Evolutionary conservation across 2,113 vertebrate genomes (phyloP), one percentile per base, ranked within the genome.

Genomic region (Cyanocitta stelleri): DNA sequence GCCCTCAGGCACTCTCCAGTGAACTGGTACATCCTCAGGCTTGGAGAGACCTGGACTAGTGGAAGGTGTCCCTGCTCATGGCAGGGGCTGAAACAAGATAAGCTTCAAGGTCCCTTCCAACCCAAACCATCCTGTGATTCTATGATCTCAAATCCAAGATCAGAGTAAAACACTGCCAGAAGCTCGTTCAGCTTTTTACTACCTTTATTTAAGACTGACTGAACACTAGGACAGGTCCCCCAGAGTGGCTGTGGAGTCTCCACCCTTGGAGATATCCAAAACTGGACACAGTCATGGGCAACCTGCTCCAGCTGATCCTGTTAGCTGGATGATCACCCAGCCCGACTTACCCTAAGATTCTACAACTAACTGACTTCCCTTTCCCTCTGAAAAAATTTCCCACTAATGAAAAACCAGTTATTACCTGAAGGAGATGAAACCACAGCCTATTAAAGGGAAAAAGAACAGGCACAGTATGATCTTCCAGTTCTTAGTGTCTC

Each of bases 371-470:
- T 48, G 23, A 88, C 16, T 74, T 66, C 15, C 15, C 13, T 64
- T 37, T 51, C 17, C 27, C 80, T 83, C 32, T 67, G 12, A 30
- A 61, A 61, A 37, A 6, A 8, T 5, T 27, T 33, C 39, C 22
- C 33, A 33, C 6, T 67, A 72, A 75, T 24, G 15, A 76, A 48
- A 74, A 66, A 9, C 21, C 67, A 32, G 4, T 37, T 63, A 85
- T n/a, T 97, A 99, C 99, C 99, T 99, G 95, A 99, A 99, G 30
- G 98, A 98, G 35, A 99, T 97, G 91, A 99, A 99, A 85, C 98
- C 97, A 30, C 98, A 99, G 97, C 98, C 98, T 93, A 99, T 98
- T 49, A 99, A 96, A 10, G 99, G 99, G 59, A 98, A 98, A 73
- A 99, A 97, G n/a, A 99, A 94, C 72, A 99, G 98, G 89, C 99